Evolutionary conservation across 2,113 vertebrate species (phyloP).

Genomic region (Platichthys stellatus): DNA sequence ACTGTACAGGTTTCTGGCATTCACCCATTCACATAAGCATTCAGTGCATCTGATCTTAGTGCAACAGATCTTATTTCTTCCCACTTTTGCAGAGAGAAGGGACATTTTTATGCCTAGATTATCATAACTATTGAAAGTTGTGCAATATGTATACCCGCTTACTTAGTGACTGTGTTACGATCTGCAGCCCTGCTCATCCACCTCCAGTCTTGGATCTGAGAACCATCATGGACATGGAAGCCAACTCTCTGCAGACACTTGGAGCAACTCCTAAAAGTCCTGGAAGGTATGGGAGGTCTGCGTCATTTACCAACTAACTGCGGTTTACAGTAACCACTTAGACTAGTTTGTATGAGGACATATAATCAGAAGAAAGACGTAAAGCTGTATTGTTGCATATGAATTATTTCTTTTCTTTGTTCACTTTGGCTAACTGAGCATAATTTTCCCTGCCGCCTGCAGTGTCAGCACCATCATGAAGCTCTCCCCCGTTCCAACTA

Average conservation of each 20-base stretch:
- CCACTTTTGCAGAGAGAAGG: conserved; percentile 1
- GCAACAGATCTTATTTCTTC: conserved; percentile 4
- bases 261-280: conserved; percentile 87
- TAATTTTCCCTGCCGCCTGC: conserved; percentile 13
- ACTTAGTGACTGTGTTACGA: conserved; percentile 36
- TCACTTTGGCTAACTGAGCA: conserved; percentile 7
- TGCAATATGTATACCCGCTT: background rate
- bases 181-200: conserved; percentile 81
- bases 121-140: no score
- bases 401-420: background rate
- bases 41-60: no score
- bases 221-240: conserved; percentile 97
- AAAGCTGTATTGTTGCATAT: background rate
- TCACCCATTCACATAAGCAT: no score
- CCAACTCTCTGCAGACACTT: conserved; percentile 84
- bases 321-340: background rate
- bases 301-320: conserved; percentile 9
- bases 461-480: conserved; percentile 78
- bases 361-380: background rate
- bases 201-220: conserved; percentile 91
- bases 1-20: no score
- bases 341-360: background rate
- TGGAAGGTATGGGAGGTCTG: conserved; percentile 60
- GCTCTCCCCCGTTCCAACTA: conserved; percentile 81
- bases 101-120: background rate